Percentiles rank a stretch among this genome's conserved stretches.
phyloP scores from a whole-genome alignment of 2,113 vertebrate genomes.

The Tiliqua scincoides region DNA sequence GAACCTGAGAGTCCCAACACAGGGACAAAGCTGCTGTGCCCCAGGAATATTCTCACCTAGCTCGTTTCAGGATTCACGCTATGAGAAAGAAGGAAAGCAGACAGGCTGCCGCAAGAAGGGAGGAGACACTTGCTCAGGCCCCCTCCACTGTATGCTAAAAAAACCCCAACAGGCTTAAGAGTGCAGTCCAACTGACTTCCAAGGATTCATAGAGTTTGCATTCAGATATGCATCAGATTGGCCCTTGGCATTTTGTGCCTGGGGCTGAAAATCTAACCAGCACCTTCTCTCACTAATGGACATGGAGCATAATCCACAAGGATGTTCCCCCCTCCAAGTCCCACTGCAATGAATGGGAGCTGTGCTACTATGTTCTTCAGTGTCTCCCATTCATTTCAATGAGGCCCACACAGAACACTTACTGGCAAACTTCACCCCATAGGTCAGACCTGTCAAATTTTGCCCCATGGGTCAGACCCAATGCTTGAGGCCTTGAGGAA shows the following conservation, averaged over 20 bases:
- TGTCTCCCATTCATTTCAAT: not conserved
- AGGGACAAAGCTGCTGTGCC: not conserved
- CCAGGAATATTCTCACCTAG: no score
- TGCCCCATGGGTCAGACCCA: not conserved
- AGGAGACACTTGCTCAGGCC: not conserved
- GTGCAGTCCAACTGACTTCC: not conserved
- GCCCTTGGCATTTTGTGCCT: not conserved
- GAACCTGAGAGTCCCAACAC: not conserved
- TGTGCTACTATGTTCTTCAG: no score
- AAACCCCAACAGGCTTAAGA: not conserved
- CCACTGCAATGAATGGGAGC: not conserved
- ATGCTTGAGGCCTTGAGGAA: not conserved
- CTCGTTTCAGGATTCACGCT: not conserved
- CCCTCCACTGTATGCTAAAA: conserved; percentile 41
- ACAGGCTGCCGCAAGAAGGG: not conserved
- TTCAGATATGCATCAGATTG: not conserved
- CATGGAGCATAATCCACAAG: not conserved
- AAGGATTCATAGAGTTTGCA: not conserved
- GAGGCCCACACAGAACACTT: not conserved
- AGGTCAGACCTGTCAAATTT: not conserved
- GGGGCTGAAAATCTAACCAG: not conserved
- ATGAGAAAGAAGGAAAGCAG: not conserved
- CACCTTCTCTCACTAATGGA: not conserved
- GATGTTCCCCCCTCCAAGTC: not conserved
- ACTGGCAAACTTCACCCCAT: no score